phyloP scores from a whole-genome alignment of 2,888 invertebrate genomes.

The Podabrus alpinus region DNA sequence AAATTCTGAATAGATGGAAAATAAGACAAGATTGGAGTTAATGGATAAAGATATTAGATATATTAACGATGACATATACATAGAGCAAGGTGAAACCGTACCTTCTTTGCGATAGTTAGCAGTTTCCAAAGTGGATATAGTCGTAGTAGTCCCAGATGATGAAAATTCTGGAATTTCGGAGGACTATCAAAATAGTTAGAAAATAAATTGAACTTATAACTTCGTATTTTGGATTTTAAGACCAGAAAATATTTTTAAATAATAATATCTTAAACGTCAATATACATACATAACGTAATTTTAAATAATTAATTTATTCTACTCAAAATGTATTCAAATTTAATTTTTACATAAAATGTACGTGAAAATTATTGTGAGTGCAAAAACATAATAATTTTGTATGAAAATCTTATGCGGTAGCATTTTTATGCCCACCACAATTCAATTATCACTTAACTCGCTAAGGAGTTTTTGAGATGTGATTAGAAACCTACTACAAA shows the following conservation, averaged over 20 bases:
- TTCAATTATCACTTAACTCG: not conserved
- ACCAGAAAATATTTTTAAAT: too few species aligned
- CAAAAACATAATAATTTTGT: not conserved
- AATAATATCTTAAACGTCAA: too few species aligned
- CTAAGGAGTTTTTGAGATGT: not conserved
- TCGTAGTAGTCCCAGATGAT: not conserved
- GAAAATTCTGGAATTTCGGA: not conserved
- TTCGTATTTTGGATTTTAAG: too few species aligned
- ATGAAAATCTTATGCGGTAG: not conserved
- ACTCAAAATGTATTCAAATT: too few species aligned
- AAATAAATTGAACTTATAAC: not conserved
- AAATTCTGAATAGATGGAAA: not conserved
- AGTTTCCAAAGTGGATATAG: not conserved
- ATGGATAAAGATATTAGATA: not conserved
- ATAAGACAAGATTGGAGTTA: not conserved
- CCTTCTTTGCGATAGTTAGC: not conserved
- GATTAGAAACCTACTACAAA: not conserved
- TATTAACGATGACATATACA: not conserved
- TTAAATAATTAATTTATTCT: too few species aligned
- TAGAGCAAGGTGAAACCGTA: not conserved
- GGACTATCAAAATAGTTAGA: not conserved
- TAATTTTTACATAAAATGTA: too few species aligned
- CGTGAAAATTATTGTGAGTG: too few species aligned
- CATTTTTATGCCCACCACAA: not conserved
- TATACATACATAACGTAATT: too few species aligned